phyloP scores from a whole-genome alignment of 2,113 vertebrate genomes.

The Limanda limanda region DNA sequence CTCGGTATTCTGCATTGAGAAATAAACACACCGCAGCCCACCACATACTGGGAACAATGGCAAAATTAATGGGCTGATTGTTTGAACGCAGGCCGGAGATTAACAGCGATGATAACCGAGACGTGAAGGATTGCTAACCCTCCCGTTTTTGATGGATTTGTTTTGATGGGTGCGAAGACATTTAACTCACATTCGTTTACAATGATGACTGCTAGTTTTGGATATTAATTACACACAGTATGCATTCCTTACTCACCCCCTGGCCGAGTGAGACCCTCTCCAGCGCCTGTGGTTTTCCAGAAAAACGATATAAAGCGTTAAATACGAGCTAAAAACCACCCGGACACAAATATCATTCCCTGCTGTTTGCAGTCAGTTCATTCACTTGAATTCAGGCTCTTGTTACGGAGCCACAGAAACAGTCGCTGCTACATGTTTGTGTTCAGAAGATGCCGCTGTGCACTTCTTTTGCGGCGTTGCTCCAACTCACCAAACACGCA shows the following conservation, averaged over 20 bases:
- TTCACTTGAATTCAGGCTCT: not conserved
- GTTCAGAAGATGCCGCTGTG: constrained; percentile 12
- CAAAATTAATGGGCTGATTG: constrained; percentile 39
- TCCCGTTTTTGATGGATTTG: constrained; percentile 14
- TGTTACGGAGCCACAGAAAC: not conserved
- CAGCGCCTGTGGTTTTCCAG: constrained; percentile 69
- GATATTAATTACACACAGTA: constrained; percentile 1
- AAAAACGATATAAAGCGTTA: not conserved
- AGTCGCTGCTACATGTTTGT: not conserved
- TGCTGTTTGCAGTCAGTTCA: not conserved
- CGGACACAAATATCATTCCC: not conserved
- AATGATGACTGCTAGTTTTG: constrained; percentile 11
- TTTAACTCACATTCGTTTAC: constrained; percentile 17
- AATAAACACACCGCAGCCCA: constrained; percentile 53
- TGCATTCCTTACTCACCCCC: constrained; percentile 73
- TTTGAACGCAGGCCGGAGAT: constrained; percentile 27
- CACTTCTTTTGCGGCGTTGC: constrained; percentile 1
- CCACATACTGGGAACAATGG: constrained; percentile 47
- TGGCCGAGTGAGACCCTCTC: constrained; percentile 81
- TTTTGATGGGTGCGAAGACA: constrained; percentile 26
- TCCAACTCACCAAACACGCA: constrained; percentile 91
- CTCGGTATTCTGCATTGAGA: constrained; percentile 28
- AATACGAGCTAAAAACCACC: not conserved
- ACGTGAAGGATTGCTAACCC: not conserved
- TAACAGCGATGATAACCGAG: not conserved